phyloP scores from a whole-genome alignment of 2,113 vertebrate species.

The Gymnogyps californianus region DNA sequence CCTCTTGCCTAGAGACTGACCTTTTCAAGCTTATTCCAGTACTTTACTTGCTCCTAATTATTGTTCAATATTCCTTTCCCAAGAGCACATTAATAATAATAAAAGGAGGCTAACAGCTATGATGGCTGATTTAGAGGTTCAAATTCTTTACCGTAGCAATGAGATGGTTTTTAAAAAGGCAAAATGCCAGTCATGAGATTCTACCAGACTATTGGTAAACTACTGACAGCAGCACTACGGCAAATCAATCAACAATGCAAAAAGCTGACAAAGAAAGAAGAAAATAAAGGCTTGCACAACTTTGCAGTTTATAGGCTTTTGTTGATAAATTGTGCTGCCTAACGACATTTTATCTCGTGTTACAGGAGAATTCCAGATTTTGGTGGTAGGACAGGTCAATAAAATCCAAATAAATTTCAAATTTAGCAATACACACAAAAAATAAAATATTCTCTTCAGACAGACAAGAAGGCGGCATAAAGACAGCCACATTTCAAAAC shows the following conservation, averaged over 20 bases:
- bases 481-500: neutral
- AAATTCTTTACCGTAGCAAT: conserved; percentile 65
- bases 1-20: conserved; percentile 74
- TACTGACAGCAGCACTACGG: conserved; percentile 78
- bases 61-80: conserved; percentile 72
- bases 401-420: neutral
- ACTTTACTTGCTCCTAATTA: conserved; percentile 72
- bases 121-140: conserved; percentile 63
- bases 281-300: conserved; percentile 67
- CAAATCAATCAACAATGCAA: conserved; percentile 76
- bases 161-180: conserved; percentile 78
- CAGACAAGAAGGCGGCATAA: neutral
- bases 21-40: conserved; percentile 75
- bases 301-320: conserved; percentile 70
- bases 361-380: conserved; percentile 48
- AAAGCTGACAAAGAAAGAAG: conserved; percentile 76
- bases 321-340: conserved; percentile 67
- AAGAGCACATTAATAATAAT: conserved; percentile 73
- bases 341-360: conserved; percentile 61
- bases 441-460: neutral
- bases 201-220: conserved; percentile 72
- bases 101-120: conserved; percentile 57
- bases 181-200: conserved; percentile 78
- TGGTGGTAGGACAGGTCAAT: conserved; percentile 12
- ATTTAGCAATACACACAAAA: neutral